Conservation (phyloP, 2,113 vertebrate genomes). For the Aythya baeri region DNA sequence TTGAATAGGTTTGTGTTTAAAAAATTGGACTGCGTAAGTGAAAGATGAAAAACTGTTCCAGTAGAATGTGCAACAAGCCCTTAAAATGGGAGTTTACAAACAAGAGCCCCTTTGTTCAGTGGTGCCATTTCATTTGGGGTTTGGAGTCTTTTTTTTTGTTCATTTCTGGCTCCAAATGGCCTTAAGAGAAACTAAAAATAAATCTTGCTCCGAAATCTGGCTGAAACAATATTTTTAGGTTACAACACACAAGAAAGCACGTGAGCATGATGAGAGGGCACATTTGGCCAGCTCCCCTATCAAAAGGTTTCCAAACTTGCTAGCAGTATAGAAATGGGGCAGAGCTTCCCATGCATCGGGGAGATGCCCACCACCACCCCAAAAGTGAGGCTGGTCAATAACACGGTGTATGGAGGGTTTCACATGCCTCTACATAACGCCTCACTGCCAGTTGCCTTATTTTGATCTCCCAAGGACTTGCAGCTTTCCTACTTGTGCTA, state of each 20-base stretch:
- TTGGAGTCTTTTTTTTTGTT: conserved; percentile 32
- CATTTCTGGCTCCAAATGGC: conserved; percentile 37
- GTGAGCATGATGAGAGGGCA: background rate
- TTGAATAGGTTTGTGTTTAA: conserved; percentile 17
- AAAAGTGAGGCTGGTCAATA: background rate
- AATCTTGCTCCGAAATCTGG: background rate
- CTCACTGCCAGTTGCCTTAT: background rate
- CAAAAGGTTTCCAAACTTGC: background rate
- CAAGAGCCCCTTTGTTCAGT: conserved; percentile 40
- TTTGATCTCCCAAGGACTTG: background rate
- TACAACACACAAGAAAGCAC: background rate
- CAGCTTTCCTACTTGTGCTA: background rate
- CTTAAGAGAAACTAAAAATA: conserved; percentile 15
- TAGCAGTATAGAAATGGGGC: background rate
- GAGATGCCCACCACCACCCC: background rate
- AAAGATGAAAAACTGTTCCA: conserved; percentile 31
- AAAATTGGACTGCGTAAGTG: background rate
- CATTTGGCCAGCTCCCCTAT: rapidly evolving
- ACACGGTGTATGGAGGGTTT: background rate
- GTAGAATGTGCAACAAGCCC: background rate
- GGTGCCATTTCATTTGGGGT: background rate
- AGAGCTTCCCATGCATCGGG: background rate
- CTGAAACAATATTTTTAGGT: background rate
- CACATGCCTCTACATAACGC: background rate
- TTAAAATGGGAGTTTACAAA: conserved; percentile 46